Percentiles rank a stretch among this genome's conserved stretches.
These are phyloP conservation scores for Sebastes nivosus DNA, from an alignment of 2,797 vertebrate species.

Conservation along the genomic window DNA sequence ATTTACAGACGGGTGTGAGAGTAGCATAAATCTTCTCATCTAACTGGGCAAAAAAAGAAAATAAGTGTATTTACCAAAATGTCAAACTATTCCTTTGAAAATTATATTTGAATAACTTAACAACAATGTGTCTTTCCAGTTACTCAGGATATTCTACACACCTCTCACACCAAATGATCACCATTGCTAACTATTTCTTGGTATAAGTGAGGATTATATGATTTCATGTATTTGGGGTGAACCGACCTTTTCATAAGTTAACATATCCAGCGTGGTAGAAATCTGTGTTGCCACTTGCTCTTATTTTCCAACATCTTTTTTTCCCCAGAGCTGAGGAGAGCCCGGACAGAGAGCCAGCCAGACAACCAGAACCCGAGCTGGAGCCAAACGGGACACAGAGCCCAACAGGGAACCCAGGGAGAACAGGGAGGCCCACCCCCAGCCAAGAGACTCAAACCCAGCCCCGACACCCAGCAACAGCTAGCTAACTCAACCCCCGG, in stretches of 20 bases:
- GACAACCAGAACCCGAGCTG: conserved; percentile 71
- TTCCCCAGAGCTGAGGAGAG: conserved; percentile 89
- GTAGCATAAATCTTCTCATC: background rate
- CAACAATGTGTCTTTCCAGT: background rate
- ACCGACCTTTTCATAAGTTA: background rate
- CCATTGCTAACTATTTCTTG: background rate
- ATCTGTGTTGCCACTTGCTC: background rate
- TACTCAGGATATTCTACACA: background rate
- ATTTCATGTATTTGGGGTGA: background rate
- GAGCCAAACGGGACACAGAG: conserved; percentile 72
- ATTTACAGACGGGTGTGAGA: background rate
- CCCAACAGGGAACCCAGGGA: conserved; percentile 58
- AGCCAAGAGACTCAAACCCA: conserved; percentile 96
- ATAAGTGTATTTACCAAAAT: background rate
- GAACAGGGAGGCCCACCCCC: conserved; percentile 90
- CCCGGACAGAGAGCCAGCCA: conserved; percentile 84
- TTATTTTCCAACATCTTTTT: conserved; percentile 20
- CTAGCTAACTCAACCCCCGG: conserved; percentile 86
- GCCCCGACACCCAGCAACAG: conserved; percentile 90
- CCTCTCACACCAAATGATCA: background rate
- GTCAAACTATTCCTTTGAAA: background rate
- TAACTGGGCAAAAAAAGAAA: too few species aligned
- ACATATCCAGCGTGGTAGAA: background rate
- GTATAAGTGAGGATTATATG: background rate
- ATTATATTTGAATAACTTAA: background rate